Conservation (phyloP, 1,140 invertebrate species). For the Diorhabda elongata region DNA sequence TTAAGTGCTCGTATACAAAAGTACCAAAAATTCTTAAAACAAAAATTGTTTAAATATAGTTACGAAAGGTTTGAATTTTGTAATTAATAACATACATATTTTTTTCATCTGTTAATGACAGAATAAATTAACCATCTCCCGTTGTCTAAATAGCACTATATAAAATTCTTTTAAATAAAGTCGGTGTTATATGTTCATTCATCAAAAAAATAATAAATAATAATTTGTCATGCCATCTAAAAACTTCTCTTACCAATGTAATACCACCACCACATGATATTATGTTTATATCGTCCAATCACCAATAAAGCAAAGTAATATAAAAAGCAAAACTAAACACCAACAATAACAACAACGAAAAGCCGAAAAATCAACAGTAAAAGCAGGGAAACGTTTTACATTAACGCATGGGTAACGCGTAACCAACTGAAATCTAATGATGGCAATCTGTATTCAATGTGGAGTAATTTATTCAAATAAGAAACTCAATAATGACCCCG, state of each 20-base stretch:
- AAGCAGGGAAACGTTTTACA: no score
- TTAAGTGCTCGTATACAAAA: no score
- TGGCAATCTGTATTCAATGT: no score
- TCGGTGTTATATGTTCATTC: not conserved
- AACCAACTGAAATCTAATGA: no score
- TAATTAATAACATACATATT: no score
- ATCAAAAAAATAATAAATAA: not conserved
- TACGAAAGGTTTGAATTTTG: no score
- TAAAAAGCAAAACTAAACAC: slow-evolving; percentile 14
- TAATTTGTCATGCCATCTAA: slow-evolving; percentile 13
- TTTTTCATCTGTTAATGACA: not conserved
- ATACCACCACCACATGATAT: slow-evolving; percentile 38
- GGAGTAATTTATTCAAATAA: slow-evolving; percentile 22
- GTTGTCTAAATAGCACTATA: no score
- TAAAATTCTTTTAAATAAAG: not conserved
- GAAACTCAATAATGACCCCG: slow-evolving; percentile 12
- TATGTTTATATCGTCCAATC: slow-evolving; percentile 18
- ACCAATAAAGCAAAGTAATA: slow-evolving; percentile 33
- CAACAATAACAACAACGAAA: slow-evolving; percentile 10
- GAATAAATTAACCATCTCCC: no score
- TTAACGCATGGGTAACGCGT: no score
- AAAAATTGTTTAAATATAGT: no score
- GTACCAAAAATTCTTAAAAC: no score
- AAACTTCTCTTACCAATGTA: slow-evolving; percentile 32
- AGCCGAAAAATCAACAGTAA: slow-evolving; percentile 11